These are phyloP conservation scores for Conomelus anceps DNA, from an alignment of 2,888 invertebrate species.

Conservation along the genomic window DNA sequence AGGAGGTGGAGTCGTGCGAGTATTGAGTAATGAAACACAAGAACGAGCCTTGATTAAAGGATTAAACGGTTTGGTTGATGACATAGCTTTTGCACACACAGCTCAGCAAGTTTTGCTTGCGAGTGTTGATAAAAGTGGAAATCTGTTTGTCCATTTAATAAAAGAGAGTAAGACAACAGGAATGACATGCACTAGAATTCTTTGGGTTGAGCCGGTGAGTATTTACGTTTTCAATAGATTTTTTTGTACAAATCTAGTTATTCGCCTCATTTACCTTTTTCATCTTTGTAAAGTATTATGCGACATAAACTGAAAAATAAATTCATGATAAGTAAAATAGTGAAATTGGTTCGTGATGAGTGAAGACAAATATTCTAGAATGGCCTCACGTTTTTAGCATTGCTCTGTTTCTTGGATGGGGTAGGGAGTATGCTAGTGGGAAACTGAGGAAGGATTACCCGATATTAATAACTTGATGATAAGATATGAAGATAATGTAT, in stretches of 20 bases:
- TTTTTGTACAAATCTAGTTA: background rate
- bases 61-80: constrained; percentile 81
- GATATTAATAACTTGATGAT: no score
- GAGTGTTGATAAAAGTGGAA: constrained; percentile 79
- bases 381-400: no score
- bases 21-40: constrained; percentile 69
- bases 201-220: constrained; percentile 31
- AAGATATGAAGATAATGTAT: no score
- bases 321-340: no score
- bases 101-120: constrained; percentile 71
- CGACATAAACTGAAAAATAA: no score
- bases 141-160: constrained; percentile 73
- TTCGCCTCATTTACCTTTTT: background rate
- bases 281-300: background rate
- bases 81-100: constrained; percentile 83
- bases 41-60: constrained; percentile 77
- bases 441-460: no score
- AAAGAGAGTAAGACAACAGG: constrained; percentile 53
- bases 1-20: constrained; percentile 67
- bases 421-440: no score
- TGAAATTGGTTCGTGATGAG: no score
- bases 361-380: no score
- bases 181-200: constrained; percentile 44
- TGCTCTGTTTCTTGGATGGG: no score
- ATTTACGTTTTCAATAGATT: background rate